These are phyloP conservation scores for Drosophila kepulauana DNA, from an alignment of 1,140 invertebrate genomes.

Conservation along the genomic window DNA sequence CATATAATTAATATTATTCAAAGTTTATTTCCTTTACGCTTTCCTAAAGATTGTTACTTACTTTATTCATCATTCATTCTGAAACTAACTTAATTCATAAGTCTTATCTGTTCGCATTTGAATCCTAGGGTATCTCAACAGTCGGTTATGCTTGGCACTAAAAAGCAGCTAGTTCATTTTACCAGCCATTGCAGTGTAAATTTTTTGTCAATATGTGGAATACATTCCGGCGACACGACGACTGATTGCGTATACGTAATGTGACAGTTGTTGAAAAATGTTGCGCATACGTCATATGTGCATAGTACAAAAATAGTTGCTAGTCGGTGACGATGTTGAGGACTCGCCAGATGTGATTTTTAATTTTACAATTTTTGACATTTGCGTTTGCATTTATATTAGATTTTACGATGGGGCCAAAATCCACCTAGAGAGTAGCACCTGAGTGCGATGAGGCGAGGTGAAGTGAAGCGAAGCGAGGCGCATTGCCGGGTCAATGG, in stretches of 20 bases:
- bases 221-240: constrained; percentile 43
- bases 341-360: constrained; percentile 65
- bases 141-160: background rate
- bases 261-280: constrained; percentile 73
- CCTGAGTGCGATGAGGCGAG: constrained; percentile 1
- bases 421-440: background rate
- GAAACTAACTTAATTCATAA: background rate
- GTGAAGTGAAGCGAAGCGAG: background rate
- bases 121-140: constrained; percentile 5
- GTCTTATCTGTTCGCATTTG: background rate
- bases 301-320: constrained; percentile 53
- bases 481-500: constrained; percentile 43
- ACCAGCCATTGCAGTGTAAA: constrained; percentile 32
- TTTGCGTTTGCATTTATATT: constrained; percentile 82
- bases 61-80: too few species aligned
- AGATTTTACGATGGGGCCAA: constrained; percentile 68
- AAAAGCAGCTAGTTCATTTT: constrained; percentile 23
- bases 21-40: too few species aligned
- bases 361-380: constrained; percentile 83
- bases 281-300: constrained; percentile 67
- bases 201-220: constrained; percentile 61
- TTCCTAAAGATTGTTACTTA: too few species aligned
- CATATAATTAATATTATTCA: too few species aligned
- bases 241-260: constrained; percentile 80
- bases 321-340: background rate